Percentiles rank a stretch among this genome's conserved stretches.
Conservation (phyloP, 2,113 vertebrate species). For the Noturus placidus region DNA sequence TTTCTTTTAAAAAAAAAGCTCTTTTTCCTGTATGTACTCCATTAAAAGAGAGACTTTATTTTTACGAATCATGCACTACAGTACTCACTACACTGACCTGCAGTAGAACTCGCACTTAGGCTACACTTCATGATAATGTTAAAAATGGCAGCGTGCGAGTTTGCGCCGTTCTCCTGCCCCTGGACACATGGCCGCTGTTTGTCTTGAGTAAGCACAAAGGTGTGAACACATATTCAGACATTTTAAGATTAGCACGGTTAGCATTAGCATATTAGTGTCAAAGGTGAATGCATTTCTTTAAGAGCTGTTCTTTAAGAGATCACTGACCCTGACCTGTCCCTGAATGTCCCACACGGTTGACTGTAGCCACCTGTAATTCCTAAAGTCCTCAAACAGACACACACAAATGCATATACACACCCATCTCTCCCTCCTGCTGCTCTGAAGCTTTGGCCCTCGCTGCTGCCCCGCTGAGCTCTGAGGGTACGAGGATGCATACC, state of each 20-base stretch:
- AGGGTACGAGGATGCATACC: slow-evolving; percentile 22
- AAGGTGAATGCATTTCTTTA: slow-evolving; percentile 50
- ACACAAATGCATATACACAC: slow-evolving; percentile 31
- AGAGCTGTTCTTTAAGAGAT: slow-evolving; percentile 43
- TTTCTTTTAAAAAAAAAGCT: not conserved
- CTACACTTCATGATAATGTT: not conserved
- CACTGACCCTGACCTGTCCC: slow-evolving; percentile 53
- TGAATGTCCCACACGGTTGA: slow-evolving; percentile 45
- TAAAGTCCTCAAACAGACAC: slow-evolving; percentile 31
- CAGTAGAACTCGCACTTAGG: not conserved
- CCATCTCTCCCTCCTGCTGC: slow-evolving; percentile 25
- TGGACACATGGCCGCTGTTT: slow-evolving; percentile 42
- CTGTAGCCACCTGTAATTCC: slow-evolving; percentile 44
- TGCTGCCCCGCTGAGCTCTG: slow-evolving; percentile 44
- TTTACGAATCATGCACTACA: not conserved
- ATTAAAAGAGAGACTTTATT: not conserved
- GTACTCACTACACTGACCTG: not conserved
- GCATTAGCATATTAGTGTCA: slow-evolving; percentile 26
- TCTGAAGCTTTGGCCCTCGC: slow-evolving; percentile 34
- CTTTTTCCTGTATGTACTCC: not conserved
- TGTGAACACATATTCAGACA: not conserved
- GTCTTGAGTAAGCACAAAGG: slow-evolving; percentile 29
- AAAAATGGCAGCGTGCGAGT: slow-evolving; percentile 28
- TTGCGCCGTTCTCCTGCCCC: slow-evolving; percentile 23
- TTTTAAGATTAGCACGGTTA: slow-evolving; percentile 28